Percentiles rank a stretch among this genome's conserved stretches.
Evolutionary conservation across 2,888 invertebrate species (phyloP).

Genomic region (Nemoura dubitans): DNA sequence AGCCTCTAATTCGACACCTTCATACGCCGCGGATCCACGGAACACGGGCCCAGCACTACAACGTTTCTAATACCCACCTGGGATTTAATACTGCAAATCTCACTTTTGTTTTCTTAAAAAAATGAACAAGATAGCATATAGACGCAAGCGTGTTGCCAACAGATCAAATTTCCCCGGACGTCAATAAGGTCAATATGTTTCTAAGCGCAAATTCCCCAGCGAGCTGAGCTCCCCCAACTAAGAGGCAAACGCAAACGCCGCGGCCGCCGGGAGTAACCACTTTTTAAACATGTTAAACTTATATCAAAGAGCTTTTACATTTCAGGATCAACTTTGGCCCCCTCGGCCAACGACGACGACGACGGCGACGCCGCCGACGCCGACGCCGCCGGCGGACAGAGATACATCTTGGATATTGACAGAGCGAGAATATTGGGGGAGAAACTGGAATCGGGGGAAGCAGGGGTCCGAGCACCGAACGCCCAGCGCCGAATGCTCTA

Average conservation of each 20-base stretch:
- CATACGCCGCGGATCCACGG: no score
- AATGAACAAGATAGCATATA: background rate
- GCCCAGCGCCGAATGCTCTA: no score
- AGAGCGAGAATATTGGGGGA: slow-evolving; percentile 18
- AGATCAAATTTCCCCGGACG: background rate
- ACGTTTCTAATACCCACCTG: no score
- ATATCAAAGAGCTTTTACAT: slow-evolving; percentile 46
- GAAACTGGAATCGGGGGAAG: background rate
- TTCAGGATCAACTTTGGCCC: slow-evolving; percentile 15
- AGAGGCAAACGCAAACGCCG: background rate
- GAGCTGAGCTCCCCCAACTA: background rate
- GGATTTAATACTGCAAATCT: no score
- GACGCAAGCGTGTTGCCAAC: background rate
- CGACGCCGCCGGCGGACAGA: background rate
- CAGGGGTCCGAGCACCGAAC: background rate
- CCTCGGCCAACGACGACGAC: background rate
- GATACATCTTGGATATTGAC: slow-evolving; percentile 43
- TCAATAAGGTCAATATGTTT: slow-evolving; percentile 23
- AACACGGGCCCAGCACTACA: no score
- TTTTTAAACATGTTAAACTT: slow-evolving; percentile 44
- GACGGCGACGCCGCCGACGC: no score
- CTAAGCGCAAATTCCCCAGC: background rate
- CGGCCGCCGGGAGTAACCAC: slow-evolving; percentile 31
- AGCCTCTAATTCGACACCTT: no score
- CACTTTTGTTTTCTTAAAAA: background rate